phyloP scores from a whole-genome alignment of 2,797 vertebrate species.

The Lates japonicus region DNA sequence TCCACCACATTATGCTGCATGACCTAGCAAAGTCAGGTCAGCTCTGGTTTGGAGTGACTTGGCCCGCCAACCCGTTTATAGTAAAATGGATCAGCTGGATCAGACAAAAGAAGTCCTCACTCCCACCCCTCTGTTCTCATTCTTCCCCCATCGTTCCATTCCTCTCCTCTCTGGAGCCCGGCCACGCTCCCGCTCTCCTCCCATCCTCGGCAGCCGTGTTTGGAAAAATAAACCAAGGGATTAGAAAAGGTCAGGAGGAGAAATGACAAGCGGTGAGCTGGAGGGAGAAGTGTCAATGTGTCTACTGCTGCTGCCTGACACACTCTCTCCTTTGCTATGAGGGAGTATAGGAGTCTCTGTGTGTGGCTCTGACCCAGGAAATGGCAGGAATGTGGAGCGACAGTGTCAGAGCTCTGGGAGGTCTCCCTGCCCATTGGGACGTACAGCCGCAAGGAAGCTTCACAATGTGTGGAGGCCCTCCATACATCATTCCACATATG shows the following conservation, averaged over 20 bases:
- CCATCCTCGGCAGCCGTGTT: constrained; percentile 56
- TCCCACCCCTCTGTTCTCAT: constrained; percentile 24
- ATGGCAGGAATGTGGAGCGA: constrained; percentile 69
- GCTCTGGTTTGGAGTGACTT: constrained; percentile 60
- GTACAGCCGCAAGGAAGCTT: neutral
- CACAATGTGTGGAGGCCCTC: neutral
- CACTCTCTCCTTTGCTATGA: constrained; percentile 4
- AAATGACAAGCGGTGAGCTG: constrained; percentile 44
- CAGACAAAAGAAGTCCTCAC: constrained; percentile 59
- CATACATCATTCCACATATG: constrained; percentile 24
- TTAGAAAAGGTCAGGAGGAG: constrained; percentile 43
- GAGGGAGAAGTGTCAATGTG: constrained; percentile 53
- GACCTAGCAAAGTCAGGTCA: constrained; percentile 26
- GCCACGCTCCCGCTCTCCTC: constrained; percentile 63
- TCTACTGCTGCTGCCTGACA: constrained; percentile 52
- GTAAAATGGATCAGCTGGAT: constrained; percentile 64
- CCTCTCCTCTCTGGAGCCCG: constrained; percentile 52
- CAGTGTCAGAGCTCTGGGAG: constrained; percentile 58
- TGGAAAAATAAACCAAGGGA: constrained; percentile 73
- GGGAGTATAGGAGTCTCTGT: constrained; percentile 47
- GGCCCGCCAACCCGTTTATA: constrained; percentile 62
- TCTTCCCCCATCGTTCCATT: constrained; percentile 47
- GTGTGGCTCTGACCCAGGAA: constrained; percentile 63
- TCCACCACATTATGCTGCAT: constrained; percentile 27
- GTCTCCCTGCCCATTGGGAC: constrained; percentile 43